Evolutionary conservation across 2,888 invertebrate genomes (phyloP), one percentile per base, ranked within the genome.

Genomic region (Macrophya alboannulata): DNA sequence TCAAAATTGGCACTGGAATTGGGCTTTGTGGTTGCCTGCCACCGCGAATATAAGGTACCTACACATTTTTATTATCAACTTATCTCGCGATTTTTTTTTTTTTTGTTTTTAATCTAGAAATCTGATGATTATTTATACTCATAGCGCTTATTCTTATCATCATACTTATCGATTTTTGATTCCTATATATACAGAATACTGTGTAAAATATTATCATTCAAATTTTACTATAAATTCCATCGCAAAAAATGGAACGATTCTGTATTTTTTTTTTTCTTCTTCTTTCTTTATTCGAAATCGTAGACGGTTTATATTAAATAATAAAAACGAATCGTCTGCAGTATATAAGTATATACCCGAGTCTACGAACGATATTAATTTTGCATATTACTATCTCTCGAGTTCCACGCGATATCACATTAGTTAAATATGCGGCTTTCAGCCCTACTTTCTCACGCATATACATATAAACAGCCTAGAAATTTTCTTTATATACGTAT

Each of bases 321-420:
- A 37, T 68, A 68, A 68, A 68, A 68, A 68, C 62, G 62, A 68
- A 68, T 68, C 37, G 68, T 68, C 68, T 68, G 37, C 25, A 10
- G 37, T n/a, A n/a, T n/a, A n/a, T n/a, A n/a, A 31, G 1, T 17
- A 17, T 68, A 31, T 68, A 37, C 37, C 6, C 6, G 37, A 68
- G 68, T 37, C 68, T 68, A 68, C 8, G 8, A 68, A 15, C 12
- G 37, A 68, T 68, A 68, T 68, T 37, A 68, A 68, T 68, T 68
- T 68, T 68, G 68, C 37, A 68, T 37, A 25, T 68, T 68, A 15
- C 25, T 68, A 25, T 68, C 37, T 62, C 62, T 62, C 37, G 37
- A 37, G 17, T 68, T 68, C 37, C 31, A 15, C 37, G 37, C 17
- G 17, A 68, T 68, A 37, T 68, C 37, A 37, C 37, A 37, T 68